Evolutionary conservation across 2,113 vertebrate species (phyloP), one percentile per base, ranked within the genome.

Genomic region (Oenanthe melanoleuca): DNA sequence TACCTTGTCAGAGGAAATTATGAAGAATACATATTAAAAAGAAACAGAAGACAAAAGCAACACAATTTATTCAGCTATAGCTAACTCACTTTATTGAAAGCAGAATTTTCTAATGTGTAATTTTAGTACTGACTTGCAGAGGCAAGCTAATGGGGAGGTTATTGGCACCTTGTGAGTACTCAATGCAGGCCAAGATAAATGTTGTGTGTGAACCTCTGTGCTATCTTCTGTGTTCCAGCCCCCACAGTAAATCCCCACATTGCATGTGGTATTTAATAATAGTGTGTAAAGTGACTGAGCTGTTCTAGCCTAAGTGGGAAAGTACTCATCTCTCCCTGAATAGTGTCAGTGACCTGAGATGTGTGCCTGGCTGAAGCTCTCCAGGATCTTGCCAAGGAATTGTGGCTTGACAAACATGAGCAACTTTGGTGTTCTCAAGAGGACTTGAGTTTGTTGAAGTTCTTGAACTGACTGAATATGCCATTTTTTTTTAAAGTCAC

Each of bases 241-340:
- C 53, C 45, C 14, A 18, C 0, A 2, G 45, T 57, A 65, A 79
- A 57, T 69, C 69, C 47, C 5, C 0, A 0, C 45, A 79, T 84
- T 56, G n/a, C 31, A 1, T 67, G 73, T 40, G 65, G n/a, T 81
- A 92, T 95, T 96, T 92, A 57, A 64, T 64, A 81, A 38, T 15
- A 72, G 40, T 3, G 0, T 69, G 73, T 63, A 38, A 72, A 89
- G 52, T 52, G 77, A 18, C 70, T 79, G 69, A 1, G 6, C 65
- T 34, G 3, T 44, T 86, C 64, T 37, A 60, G 44, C 33, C 45
- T 2, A 8, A 73, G 75, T 61, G 82, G 34, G 55, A 73, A 77
- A 22, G 17, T 55, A 23, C 74, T 69, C 16, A 5, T 10, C 24
- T 22, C n/a, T 63, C 33, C 44, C 37, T 25, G 10, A 45, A 24